A percentile compares a stretch with the other conserved stretches of the same genome.
phyloP scores from a whole-genome alignment of 1,140 invertebrate species.

The Platyura marginata region DNA sequence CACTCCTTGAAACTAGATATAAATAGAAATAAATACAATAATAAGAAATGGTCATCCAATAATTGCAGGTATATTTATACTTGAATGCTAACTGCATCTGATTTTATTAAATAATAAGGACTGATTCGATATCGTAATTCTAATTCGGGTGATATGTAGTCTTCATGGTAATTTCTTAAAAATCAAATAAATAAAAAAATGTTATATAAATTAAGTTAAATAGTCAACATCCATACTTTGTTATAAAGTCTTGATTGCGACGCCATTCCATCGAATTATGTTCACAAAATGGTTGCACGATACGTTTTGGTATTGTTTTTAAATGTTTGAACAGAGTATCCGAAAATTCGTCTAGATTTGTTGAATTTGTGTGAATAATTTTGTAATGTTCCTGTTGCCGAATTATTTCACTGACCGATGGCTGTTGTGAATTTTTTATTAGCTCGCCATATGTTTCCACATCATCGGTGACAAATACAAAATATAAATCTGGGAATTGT shows the following conservation, averaged over 20 bases:
- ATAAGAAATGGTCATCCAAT: no score
- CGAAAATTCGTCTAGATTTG: background rate
- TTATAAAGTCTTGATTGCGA: background rate
- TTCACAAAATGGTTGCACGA: background rate
- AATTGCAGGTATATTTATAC: background rate
- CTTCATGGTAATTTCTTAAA: slow-evolving; percentile 1
- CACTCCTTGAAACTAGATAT: background rate
- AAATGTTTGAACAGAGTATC: background rate
- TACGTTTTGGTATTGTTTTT: background rate
- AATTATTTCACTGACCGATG: background rate
- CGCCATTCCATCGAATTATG: background rate
- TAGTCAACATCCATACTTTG: background rate
- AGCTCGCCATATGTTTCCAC: background rate
- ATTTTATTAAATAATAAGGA: background rate
- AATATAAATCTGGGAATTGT: slow-evolving; percentile 4
- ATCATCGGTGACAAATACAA: slow-evolving; percentile 2
- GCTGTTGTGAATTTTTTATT: background rate
- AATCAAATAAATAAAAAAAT: background rate
- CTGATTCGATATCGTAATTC: slow-evolving; percentile 1
- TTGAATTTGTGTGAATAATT: background rate
- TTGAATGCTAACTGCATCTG: background rate
- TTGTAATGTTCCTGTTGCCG: background rate
- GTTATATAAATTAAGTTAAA: background rate
- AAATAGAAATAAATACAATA: no score
- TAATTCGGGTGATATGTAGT: background rate